These are phyloP conservation scores for Pogonophryne albipinna DNA, from an alignment of 2,797 vertebrate species.

Conservation along the genomic window DNA sequence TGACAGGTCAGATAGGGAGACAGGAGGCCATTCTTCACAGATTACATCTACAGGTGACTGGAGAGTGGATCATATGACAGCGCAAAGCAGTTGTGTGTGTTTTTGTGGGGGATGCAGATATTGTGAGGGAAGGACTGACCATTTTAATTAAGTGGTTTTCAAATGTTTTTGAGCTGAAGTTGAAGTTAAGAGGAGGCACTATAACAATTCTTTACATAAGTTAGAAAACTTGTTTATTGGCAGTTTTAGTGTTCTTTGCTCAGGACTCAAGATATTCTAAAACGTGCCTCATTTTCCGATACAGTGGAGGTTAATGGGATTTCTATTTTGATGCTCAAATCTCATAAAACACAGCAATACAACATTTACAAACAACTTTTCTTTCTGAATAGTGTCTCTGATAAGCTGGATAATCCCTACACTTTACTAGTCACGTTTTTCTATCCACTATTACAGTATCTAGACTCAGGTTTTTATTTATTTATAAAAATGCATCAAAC, in stretches of 20 bases:
- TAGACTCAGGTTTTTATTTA: not conserved
- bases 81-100: constrained; percentile 70
- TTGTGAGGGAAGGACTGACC: constrained; percentile 9
- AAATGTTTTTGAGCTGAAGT: not conserved
- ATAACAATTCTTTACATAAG: not conserved
- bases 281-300: not conserved
- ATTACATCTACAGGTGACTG: constrained; percentile 84
- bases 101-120: constrained; percentile 20
- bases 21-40: constrained; percentile 76
- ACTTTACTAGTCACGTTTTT: not conserved
- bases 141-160: constrained; percentile 2
- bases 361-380: not conserved
- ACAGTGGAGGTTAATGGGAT: too few species aligned
- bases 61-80: constrained; percentile 67
- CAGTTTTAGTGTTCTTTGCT: not conserved
- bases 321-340: too few species aligned
- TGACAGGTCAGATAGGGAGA: constrained; percentile 76
- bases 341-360: not conserved
- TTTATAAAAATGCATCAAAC: not conserved
- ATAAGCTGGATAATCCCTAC: not conserved
- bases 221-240: not conserved
- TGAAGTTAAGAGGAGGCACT: not conserved
- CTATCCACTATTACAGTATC: not conserved
- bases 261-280: not conserved
- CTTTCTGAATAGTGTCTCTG: not conserved